These are phyloP conservation scores for Carassius auratus DNA, from an alignment of 2,113 vertebrate species.

Conservation along the genomic window DNA sequence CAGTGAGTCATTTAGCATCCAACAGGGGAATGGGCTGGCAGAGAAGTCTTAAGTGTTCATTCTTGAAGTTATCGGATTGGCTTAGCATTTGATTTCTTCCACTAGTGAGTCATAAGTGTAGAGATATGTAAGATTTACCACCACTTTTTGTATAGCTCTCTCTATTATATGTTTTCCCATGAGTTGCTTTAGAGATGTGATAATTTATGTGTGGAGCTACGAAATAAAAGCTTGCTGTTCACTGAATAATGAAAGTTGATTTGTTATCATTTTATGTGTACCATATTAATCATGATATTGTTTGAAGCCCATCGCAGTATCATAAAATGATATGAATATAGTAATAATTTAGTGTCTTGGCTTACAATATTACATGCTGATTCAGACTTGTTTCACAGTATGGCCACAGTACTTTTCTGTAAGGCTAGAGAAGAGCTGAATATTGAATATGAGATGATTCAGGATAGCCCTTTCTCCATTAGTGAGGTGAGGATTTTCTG, in stretches of 20 bases:
- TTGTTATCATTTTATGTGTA: not conserved
- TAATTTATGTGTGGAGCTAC: not conserved
- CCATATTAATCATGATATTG: not conserved
- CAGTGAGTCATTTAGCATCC: conserved; percentile 27
- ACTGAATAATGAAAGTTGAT: not conserved
- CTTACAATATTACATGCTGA: not conserved
- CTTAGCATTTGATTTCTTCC: not conserved
- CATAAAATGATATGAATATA: not conserved
- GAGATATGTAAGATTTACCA: conserved; percentile 24
- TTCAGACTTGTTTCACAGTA: not conserved
- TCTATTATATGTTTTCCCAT: conserved; percentile 18
- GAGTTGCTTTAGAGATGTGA: not conserved
- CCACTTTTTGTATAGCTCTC: not conserved
- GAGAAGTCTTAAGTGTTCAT: conserved; percentile 4
- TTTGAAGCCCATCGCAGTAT: not conserved
- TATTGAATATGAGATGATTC: conserved; percentile 18
- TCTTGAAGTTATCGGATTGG: conserved; percentile 26
- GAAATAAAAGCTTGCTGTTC: not conserved
- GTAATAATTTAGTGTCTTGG: not conserved
- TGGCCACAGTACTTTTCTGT: not conserved
- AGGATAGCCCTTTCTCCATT: conserved; percentile 25
- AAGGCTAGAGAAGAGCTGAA: conserved; percentile 4
- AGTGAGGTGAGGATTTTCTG: conserved; percentile 27
- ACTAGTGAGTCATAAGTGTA: conserved; percentile 24
- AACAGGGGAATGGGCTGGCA: conserved; percentile 23